Percentiles rank a stretch among this genome's conserved stretches.
Conservation (phyloP, 2,113 vertebrate genomes). For the Chamaetylas fuelleborni region DNA sequence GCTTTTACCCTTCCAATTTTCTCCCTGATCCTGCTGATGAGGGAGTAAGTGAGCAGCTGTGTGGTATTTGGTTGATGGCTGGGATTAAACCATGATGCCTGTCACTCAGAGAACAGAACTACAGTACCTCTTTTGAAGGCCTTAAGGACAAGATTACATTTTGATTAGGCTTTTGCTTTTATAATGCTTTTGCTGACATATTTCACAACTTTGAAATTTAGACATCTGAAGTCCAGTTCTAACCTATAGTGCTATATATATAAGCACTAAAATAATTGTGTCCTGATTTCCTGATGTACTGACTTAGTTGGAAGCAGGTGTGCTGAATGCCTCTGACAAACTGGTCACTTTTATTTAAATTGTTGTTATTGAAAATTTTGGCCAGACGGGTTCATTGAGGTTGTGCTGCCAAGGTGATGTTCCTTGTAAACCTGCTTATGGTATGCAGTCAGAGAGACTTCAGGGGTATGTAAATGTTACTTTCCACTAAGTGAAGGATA, state of each 20-base stretch:
- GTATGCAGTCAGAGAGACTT: background rate
- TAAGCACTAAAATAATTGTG: background rate
- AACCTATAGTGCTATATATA: background rate
- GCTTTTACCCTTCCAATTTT: background rate
- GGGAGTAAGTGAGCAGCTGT: background rate
- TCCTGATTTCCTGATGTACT: background rate
- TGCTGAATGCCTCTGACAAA: background rate
- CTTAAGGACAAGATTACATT: background rate
- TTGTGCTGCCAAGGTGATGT: background rate
- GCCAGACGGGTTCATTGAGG: background rate
- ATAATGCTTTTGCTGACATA: background rate
- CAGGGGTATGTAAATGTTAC: background rate
- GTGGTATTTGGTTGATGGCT: background rate
- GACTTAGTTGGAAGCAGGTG: background rate
- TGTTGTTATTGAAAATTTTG: background rate
- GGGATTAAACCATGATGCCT: background rate
- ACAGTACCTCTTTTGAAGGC: background rate
- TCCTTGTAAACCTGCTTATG: background rate
- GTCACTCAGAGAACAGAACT: background rate
- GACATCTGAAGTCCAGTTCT: background rate
- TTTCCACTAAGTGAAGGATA: background rate
- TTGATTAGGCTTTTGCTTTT: background rate
- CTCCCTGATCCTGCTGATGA: background rate
- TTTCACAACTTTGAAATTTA: background rate
- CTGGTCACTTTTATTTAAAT: background rate